Percentiles rank a stretch among this genome's conserved stretches.
Evolutionary conservation across 2,797 vertebrate species (phyloP).

Genomic region (Coregonus sp.): DNA sequence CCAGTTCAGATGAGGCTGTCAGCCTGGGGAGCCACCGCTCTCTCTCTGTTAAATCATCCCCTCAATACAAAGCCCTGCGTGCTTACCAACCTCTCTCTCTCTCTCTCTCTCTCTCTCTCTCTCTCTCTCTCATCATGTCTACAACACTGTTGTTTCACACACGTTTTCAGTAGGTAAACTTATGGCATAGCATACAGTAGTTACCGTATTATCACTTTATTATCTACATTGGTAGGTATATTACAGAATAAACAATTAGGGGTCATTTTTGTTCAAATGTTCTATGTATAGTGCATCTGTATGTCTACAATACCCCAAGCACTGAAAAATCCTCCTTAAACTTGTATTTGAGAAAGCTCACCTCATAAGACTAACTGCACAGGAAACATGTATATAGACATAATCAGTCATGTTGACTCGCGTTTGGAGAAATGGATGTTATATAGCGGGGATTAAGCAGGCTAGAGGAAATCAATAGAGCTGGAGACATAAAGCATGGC

Average conservation of each 20-base stretch:
- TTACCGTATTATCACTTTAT: too few species aligned
- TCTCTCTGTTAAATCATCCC: slow-evolving; percentile 4
- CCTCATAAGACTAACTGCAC: slow-evolving; percentile 40
- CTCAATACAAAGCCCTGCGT: slow-evolving; percentile 72
- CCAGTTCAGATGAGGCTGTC: slow-evolving; percentile 60
- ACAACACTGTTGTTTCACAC: too few species aligned
- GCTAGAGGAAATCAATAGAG: slow-evolving; percentile 75
- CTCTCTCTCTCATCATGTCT: neutral
- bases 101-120: neutral
- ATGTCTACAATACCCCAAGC: slow-evolving; percentile 30
- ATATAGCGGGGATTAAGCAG: slow-evolving; percentile 63
- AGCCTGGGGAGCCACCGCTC: slow-evolving; percentile 8
- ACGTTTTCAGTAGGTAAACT: too few species aligned
- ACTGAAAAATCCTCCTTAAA: slow-evolving; percentile 27
- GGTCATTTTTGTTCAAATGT: neutral
- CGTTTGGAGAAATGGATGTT: slow-evolving; percentile 62
- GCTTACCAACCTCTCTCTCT: slow-evolving; percentile 60
- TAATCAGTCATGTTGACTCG: slow-evolving; percentile 58
- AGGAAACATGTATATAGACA: slow-evolving; percentile 46
- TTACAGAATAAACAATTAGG: too few species aligned
- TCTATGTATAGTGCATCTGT: neutral
- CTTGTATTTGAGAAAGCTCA: neutral
- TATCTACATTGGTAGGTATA: too few species aligned
- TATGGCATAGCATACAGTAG: too few species aligned
- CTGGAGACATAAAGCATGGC: slow-evolving; percentile 72